Conservation (phyloP, 1,140 invertebrate species). For the Heterodera carotae region DNA sequence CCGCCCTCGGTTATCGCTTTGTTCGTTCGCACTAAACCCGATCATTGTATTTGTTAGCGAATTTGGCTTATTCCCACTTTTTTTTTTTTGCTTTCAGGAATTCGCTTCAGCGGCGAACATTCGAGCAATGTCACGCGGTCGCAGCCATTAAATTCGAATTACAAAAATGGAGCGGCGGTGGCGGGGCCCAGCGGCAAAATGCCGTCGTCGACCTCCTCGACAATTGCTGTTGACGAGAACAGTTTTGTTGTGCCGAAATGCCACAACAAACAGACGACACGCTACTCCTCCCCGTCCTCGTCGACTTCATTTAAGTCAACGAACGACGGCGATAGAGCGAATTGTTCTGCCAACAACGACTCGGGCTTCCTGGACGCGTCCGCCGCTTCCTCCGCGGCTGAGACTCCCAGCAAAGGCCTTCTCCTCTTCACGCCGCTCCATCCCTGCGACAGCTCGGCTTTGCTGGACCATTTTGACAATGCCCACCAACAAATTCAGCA, state of each 20-base stretch:
- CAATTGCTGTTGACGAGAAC: conserved; percentile 5
- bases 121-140: neutral
- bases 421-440: neutral
- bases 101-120: conserved; percentile 21
- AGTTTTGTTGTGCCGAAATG: neutral
- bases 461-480: neutral
- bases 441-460: neutral
- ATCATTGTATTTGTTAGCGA: too few species aligned
- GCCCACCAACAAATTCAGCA: too few species aligned
- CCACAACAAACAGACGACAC: neutral
- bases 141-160: neutral
- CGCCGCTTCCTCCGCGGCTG: neutral
- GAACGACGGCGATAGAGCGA: too few species aligned
- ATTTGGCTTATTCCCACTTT: too few species aligned
- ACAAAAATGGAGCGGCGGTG: neutral
- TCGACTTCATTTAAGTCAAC: neutral
- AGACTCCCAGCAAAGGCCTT: conserved; percentile 37
- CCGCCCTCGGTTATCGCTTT: too few species aligned
- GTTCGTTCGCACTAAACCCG: too few species aligned
- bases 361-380: conserved; percentile 8
- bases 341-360: neutral
- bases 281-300: too few species aligned
- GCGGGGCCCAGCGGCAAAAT: neutral
- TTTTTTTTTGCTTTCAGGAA: conserved; percentile 4
- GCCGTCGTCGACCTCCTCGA: neutral